Conservation (phyloP, 2,113 vertebrate genomes). For the Heterocephalus glaber region DNA sequence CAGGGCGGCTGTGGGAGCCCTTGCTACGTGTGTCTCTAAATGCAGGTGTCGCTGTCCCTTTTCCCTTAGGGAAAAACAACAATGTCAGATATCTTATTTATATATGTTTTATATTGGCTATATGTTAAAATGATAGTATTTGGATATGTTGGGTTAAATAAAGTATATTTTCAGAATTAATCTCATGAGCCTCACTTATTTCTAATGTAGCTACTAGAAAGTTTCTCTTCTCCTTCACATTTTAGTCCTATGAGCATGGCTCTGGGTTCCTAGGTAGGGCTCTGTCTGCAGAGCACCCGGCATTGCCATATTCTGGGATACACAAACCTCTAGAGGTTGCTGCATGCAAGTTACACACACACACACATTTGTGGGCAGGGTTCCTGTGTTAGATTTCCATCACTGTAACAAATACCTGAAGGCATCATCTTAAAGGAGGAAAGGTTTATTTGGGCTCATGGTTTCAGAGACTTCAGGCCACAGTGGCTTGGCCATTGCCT, state of each 20-base stretch:
- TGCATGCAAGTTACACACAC: rapidly evolving
- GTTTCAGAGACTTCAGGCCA: neutral
- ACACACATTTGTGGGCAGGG: neutral
- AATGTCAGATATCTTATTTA: neutral
- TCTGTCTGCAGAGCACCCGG: neutral
- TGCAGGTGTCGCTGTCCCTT: neutral
- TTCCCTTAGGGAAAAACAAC: too few species aligned
- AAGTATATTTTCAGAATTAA: neutral
- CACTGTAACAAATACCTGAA: neutral
- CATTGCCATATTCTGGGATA: neutral
- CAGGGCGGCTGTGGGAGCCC: rapidly evolving
- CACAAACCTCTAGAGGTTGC: neutral
- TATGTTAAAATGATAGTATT: neutral
- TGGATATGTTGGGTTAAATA: neutral
- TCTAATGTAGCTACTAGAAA: neutral
- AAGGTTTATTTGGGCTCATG: neutral
- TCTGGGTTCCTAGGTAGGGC: neutral
- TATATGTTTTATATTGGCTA: neutral
- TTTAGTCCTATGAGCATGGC: neutral
- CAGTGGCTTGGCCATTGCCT: too few species aligned
- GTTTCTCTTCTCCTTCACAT: neutral
- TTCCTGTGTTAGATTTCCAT: neutral
- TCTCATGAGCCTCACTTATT: neutral
- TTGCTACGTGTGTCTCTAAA: too few species aligned
- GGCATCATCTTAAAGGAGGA: neutral